Conservation (phyloP, 2,113 vertebrate genomes). For the Phainopepla nitens region DNA sequence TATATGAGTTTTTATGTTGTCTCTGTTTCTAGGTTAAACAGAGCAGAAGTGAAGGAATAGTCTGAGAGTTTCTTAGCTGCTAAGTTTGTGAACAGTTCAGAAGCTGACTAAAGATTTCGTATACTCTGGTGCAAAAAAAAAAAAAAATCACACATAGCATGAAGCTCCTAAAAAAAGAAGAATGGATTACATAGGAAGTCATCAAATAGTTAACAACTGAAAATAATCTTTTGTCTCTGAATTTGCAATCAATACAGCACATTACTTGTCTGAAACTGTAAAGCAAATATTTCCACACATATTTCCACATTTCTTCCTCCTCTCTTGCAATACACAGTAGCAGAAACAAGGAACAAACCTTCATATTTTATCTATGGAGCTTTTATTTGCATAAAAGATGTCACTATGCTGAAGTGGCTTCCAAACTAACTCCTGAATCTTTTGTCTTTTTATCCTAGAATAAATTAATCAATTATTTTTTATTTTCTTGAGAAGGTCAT, state of each 20-base stretch:
- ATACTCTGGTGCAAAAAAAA: neutral
- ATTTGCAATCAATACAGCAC: neutral
- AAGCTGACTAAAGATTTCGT: neutral
- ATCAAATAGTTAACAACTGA: neutral
- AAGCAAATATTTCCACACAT: neutral
- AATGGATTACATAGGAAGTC: neutral
- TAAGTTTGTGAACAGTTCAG: neutral
- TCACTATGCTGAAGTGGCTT: accelerated
- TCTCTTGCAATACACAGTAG: neutral
- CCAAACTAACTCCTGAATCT: neutral
- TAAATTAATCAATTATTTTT: neutral
- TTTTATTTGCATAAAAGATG: neutral
- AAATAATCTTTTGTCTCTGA: neutral
- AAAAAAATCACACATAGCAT: neutral
- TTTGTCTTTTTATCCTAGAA: neutral
- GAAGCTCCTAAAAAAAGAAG: neutral
- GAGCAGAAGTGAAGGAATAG: neutral
- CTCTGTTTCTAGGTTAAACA: neutral
- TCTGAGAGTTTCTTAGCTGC: neutral
- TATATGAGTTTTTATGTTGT: neutral
- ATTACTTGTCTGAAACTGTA: neutral
- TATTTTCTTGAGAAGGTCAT: accelerated
- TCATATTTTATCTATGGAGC: neutral
- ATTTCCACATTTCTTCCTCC: neutral
- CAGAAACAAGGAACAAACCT: neutral